Base-by-base conservation (phyloP, 37 sponge, comb jelly and placozoan species). In the Crambe crambe region DNA sequence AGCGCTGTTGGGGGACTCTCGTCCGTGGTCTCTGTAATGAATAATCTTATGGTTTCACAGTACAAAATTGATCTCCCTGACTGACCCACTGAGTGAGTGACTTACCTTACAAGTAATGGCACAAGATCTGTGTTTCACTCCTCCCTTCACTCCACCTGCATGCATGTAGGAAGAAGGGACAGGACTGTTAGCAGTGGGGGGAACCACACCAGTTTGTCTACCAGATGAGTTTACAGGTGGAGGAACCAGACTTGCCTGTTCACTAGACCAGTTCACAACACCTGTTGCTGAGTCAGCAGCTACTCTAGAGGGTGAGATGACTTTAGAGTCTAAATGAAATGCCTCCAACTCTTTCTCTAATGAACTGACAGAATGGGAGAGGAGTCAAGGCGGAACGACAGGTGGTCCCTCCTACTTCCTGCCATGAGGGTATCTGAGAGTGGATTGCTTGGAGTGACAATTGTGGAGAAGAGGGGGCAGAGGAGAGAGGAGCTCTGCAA, bases 391-490 rank as follows among this genome's bases (percentile, higher is more conserved):
- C 42, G 4, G 71, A 40, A 12, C 39, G 43, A n/a, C n/a, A n/a
- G 43, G 37, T 42, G 20, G 2, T 17, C 43, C 35, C 43, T 40
- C 26, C 1, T 22, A 3, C 35, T 9, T 75, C 77, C 18, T 56
- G 56, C 88, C 82, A 81, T 18, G 88, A 80, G 47, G 82, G 74
- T 39, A 81, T 81, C 82, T 81, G 88, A 0, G 88, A 87, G 47
- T 41, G 36, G 0, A 87, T 63, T 3, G 88, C 88, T 51, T 87
- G 88, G 4, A 43, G 15, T 32, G 81, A 70, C 51, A 72, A 34
- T 12, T 23, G 66, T 2, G 10, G 34, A 31, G 66, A 17, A n/a
- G n/a, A n/a, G n/a, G n/a, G n/a, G 76, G 38, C 41, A 42, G 37
- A 27, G 5, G 69, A 36, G 37, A 69, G 35, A 20, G 10, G 34